A percentile compares a stretch with the other conserved stretches of the same genome.
Evolutionary conservation across 2,113 vertebrate genomes (phyloP).

Genomic region (Nannobrachium achirus): DNA sequence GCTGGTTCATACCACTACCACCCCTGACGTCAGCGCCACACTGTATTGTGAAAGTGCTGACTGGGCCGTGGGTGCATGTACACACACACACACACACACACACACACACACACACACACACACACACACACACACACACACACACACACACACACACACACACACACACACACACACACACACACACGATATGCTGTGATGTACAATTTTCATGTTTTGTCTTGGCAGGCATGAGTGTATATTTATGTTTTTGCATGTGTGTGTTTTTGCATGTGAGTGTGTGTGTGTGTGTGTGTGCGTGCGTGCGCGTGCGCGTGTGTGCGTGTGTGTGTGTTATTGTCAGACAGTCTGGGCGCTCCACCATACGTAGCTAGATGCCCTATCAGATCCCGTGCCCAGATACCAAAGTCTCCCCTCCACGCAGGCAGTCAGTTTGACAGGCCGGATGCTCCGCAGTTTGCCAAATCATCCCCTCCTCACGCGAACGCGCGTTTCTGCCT

Average conservation of each 20-base stretch:
- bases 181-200: not conserved
- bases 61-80: slow-evolving; percentile 35
- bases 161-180: not conserved
- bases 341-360: slow-evolving; percentile 16
- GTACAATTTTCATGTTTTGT: not conserved
- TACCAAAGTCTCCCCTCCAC: slow-evolving; percentile 15
- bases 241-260: slow-evolving; percentile 16
- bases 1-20: slow-evolving; percentile 47
- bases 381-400: slow-evolving; percentile 45
- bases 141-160: not conserved
- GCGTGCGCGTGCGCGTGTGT: not conserved
- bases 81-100: slow-evolving; percentile 30
- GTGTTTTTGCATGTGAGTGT: not conserved
- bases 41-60: slow-evolving; percentile 65
- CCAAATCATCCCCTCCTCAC: slow-evolving; percentile 9
- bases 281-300: not conserved
- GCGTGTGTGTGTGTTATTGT: not conserved
- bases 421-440: slow-evolving; percentile 20
- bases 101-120: slow-evolving; percentile 41
- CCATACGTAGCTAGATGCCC: slow-evolving; percentile 48
- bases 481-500: slow-evolving; percentile 24
- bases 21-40: slow-evolving; percentile 73
- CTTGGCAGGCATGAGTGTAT: too few species aligned
- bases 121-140: slow-evolving; percentile 7
- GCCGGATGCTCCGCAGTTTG: slow-evolving; percentile 27